Percentiles rank a stretch among this genome's conserved stretches.
These are phyloP conservation scores for Otus scops DNA, from an alignment of 2,797 vertebrate species.

Conservation along the genomic window DNA sequence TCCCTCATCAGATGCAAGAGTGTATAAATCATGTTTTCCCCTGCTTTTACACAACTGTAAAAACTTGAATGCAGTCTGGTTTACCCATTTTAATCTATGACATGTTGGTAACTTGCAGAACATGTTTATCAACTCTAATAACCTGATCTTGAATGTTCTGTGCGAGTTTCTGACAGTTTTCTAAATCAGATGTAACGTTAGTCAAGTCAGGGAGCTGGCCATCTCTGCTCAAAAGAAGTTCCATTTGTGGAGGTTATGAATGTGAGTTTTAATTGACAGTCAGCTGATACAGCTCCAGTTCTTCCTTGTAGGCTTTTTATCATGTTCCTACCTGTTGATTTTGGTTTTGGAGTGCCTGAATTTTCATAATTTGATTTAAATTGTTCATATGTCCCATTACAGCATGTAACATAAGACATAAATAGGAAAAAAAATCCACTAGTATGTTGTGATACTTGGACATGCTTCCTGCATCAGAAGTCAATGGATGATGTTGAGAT, in stretches of 20 bases:
- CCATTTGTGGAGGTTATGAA: not conserved
- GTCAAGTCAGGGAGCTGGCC: not conserved
- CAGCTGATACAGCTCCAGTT: not conserved
- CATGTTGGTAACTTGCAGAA: not conserved
- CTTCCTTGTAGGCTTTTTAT: not conserved
- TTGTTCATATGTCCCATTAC: conserved; percentile 49
- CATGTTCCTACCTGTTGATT: not conserved
- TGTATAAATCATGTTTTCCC: not conserved
- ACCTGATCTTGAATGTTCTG: not conserved
- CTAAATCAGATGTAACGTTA: not conserved
- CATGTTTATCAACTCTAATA: not conserved
- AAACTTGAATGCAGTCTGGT: not conserved
- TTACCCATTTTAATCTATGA: not conserved
- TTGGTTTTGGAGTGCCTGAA: not conserved
- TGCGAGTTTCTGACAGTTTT: not conserved
- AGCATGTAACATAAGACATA: conserved; percentile 38
- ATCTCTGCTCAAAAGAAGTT: not conserved
- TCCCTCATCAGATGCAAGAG: not conserved
- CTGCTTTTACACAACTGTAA: not conserved
- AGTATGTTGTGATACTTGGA: conserved; percentile 40
- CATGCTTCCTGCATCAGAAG: conserved; percentile 36
- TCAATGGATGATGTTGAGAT: conserved; percentile 49
- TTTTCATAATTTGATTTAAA: conserved; percentile 40
- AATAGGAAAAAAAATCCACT: conserved; percentile 19
- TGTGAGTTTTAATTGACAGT: not conserved